These are phyloP conservation scores for Malurus cyaneus DNA, from an alignment of 2,113 vertebrate species.

Conservation along the genomic window DNA sequence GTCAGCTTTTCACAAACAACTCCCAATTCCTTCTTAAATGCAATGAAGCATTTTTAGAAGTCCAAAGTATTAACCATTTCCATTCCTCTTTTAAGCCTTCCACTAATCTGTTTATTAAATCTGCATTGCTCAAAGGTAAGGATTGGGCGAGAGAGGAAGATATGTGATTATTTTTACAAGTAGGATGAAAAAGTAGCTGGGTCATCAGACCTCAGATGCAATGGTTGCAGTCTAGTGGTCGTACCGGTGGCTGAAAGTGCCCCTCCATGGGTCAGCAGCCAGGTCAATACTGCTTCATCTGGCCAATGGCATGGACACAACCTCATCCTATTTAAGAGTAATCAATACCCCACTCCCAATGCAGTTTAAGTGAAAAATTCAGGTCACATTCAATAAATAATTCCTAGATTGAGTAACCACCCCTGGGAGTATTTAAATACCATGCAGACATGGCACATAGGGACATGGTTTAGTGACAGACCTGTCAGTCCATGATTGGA, in stretches of 20 bases:
- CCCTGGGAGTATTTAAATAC: not conserved
- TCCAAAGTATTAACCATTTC: not conserved
- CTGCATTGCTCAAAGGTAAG: not conserved
- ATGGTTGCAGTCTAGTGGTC: not conserved
- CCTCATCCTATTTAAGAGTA: not conserved
- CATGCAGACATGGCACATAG: not conserved
- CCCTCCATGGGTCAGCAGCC: not conserved
- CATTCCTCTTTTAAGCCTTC: not conserved
- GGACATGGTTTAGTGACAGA: not conserved
- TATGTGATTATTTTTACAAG: not conserved
- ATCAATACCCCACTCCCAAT: not conserved
- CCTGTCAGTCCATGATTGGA: fast-evolving
- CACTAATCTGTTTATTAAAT: not conserved
- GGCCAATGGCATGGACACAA: not conserved
- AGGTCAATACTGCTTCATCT: not conserved
- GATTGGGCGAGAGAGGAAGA: not conserved
- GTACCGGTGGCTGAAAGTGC: not conserved
- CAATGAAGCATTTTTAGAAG: not conserved
- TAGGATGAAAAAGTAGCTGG: not conserved
- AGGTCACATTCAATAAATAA: not conserved
- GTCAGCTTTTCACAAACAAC: not conserved
- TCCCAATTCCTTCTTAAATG: not conserved
- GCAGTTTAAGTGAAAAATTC: not conserved
- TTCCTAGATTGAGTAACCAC: not conserved
- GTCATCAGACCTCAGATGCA: not conserved